Percentiles rank a stretch among this genome's conserved stretches.
phyloP scores from a whole-genome alignment of 2,113 vertebrate species.

The Catharus bicknelli region DNA sequence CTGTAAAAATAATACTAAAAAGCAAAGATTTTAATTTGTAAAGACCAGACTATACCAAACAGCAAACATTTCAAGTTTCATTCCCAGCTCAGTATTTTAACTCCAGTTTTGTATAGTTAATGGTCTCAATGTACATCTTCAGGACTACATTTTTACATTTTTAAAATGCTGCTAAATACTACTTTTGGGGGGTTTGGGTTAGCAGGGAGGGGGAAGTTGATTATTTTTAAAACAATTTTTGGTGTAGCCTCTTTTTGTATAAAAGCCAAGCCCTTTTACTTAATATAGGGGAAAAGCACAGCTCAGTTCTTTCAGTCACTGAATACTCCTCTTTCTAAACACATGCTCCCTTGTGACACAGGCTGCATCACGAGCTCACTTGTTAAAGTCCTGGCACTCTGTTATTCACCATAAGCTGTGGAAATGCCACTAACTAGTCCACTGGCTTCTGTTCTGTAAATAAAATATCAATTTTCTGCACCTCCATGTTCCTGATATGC shows the following conservation, averaged over 20 bases:
- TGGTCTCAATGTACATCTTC: neutral
- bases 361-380: neutral
- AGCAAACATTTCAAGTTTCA: neutral
- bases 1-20: neutral
- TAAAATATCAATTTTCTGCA: neutral
- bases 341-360: neutral
- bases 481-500: neutral
- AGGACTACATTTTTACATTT: neutral
- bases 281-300: neutral
- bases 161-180: neutral
- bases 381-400: neutral
- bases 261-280: neutral
- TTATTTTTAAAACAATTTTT: neutral
- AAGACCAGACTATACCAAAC: neutral
- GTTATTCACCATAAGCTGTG: neutral
- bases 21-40: neutral
- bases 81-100: neutral
- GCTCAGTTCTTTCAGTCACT: neutral
- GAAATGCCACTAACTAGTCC: neutral
- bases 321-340: neutral
- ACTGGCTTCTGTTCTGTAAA: neutral
- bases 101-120: neutral
- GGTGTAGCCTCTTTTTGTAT: neutral
- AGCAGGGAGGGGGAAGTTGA: accelerated
- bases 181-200: neutral